Evolutionary conservation across 1,140 invertebrate species (phyloP).

Genomic region (Bombus vancouverensis): DNA sequence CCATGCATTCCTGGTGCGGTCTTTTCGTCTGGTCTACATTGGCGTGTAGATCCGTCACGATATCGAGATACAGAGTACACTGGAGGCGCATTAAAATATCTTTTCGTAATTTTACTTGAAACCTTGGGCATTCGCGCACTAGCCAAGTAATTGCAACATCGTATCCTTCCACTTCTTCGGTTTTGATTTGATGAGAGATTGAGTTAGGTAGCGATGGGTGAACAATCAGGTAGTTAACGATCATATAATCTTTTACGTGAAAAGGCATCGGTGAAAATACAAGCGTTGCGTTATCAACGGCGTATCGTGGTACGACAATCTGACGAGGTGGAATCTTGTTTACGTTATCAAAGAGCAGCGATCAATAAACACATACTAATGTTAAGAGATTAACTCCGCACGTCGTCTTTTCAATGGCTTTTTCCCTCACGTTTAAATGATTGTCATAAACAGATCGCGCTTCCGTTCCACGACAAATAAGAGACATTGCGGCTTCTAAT

Average conservation of each 20-base stretch:
- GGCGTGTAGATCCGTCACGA: slow-evolving; percentile 25
- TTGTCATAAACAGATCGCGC: slow-evolving; percentile 19
- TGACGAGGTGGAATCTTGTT: not conserved
- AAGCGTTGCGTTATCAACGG: no score
- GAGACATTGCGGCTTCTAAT: slow-evolving; percentile 8
- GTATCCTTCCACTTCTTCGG: not conserved
- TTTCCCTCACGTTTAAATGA: not conserved
- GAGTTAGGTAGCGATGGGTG: not conserved
- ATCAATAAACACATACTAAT: slow-evolving; percentile 19
- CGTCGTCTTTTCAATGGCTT: not conserved
- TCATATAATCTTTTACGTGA: not conserved
- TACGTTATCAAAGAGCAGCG: not conserved
- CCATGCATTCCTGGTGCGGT: slow-evolving; percentile 12
- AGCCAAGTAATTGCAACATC: no score
- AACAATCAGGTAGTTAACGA: not conserved
- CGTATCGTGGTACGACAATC: not conserved
- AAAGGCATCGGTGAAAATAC: not conserved
- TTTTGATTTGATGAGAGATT: not conserved
- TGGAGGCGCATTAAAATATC: slow-evolving; percentile 24
- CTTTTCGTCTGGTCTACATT: slow-evolving; percentile 36
- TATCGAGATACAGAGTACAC: slow-evolving; percentile 6
- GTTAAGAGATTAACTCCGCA: slow-evolving; percentile 10
- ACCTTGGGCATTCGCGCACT: not conserved
- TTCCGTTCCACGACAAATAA: slow-evolving; percentile 23
- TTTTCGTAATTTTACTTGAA: not conserved